Evolutionary conservation across 2,113 vertebrate genomes (phyloP), one percentile per base, ranked within the genome.

Genomic region (Eretmochelys imbricata): DNA sequence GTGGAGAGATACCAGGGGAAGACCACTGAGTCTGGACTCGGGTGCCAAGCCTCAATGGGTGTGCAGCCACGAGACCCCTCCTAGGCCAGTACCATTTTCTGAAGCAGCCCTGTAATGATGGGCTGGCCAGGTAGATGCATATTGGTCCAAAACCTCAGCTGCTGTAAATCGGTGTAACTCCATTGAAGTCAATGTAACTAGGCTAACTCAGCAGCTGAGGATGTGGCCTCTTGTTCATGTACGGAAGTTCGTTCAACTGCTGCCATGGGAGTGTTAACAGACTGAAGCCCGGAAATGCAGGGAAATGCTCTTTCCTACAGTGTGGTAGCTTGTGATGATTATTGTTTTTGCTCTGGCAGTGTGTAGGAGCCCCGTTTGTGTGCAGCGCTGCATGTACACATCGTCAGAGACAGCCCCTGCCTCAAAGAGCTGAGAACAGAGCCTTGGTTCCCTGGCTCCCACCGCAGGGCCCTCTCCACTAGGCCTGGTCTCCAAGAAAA

Each of bases 291-390:
- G n/a, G 65, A 31, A 29, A 59, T 29, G 57, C 11, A 59, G 57
- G 57, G 57, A 59, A 11, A 29, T 29, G 57, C 11, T 29, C 12
- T 59, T 59, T 29, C 27, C 57, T 59, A 11, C 16, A 35, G 31
- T 72, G 0, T 2, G 1, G 17, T 5, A 0, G 4, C 3, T 17
- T 29, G 53, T 75, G 6, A 0, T 6, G 3, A 53, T 75, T 11
- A 8, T 11, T 46, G n/a, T 22, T 35, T 46, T 2, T 9, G 50
- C 5, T 75, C 25, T 42, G 65, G 10, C 35, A 31, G 49, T 8
- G n/a, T 24, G 31, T 16, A 75, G 54, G n/a, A 49, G n/a, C 10
- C 31, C 13, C 2, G 0, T 10, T 49, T 46, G 50, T 51, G 20
- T 49, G 38, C 3, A 6, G 50, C 11, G 27, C 49, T 72, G 51